Conservation (phyloP, 2,113 vertebrate species). For the Cavia porcellus region DNA sequence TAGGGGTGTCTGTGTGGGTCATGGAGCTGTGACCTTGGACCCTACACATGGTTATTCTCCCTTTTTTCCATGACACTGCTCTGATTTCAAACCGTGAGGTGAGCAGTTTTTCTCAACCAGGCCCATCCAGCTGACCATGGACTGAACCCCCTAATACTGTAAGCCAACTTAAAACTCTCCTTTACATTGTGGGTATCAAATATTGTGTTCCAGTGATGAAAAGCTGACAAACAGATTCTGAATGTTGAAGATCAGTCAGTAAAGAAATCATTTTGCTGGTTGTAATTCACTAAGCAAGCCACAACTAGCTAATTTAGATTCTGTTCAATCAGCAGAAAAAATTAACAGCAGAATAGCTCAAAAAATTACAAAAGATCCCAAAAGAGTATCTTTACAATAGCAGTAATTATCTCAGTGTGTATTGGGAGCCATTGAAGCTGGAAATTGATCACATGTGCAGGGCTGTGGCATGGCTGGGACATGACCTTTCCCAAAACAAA, state of each 20-base stretch:
- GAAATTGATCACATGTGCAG: too few relatives aligned
- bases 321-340: conserved; percentile 42
- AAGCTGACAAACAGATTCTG: not conserved
- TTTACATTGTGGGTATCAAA: not conserved
- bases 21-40: not conserved
- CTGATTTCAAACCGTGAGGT: not conserved
- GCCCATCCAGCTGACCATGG: not conserved
- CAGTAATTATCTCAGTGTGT: not conserved
- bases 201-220: not conserved
- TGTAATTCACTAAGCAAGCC: conserved; percentile 34
- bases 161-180: not conserved
- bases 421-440: too few relatives aligned
- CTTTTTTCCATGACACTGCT: not conserved
- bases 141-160: not conserved
- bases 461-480: too few relatives aligned
- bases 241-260: not conserved
- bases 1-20: not conserved
- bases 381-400: not conserved
- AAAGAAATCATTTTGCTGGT: conserved; percentile 48
- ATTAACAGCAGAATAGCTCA: not conserved
- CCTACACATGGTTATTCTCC: not conserved
- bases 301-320: not conserved
- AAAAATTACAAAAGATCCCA: not conserved
- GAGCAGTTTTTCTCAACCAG: not conserved
- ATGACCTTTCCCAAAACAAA: too few relatives aligned